A percentile compares a stretch with the other conserved stretches of the same genome.
phyloP scores from a whole-genome alignment of 2,888 invertebrate species.

The Tiphia femorata region DNA sequence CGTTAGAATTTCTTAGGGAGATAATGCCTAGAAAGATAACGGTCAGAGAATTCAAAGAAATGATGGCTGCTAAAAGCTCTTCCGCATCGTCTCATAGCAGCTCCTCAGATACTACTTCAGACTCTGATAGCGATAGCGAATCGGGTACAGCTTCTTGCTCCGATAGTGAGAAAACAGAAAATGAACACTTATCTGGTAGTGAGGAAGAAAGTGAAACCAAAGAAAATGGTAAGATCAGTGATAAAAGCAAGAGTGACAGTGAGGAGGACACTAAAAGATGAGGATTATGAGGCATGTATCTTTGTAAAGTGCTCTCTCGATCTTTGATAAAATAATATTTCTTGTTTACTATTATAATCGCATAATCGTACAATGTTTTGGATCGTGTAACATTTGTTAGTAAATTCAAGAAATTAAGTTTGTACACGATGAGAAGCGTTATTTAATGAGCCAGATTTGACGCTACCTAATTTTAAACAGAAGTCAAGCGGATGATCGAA shows the following conservation, averaged over 20 bases:
- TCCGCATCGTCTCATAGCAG: conserved; percentile 62
- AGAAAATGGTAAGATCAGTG: conserved; percentile 56
- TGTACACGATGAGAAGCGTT: too few relatives aligned
- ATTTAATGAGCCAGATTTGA: too few relatives aligned
- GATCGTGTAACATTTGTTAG: too few relatives aligned
- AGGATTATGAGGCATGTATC: neutral
- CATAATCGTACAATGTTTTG: too few relatives aligned
- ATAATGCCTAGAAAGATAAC: conserved; percentile 83
- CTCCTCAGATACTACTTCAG: conserved; percentile 62
- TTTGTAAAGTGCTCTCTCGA: neutral
- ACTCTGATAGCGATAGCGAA: conserved; percentile 56
- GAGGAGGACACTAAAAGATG: conserved; percentile 54
- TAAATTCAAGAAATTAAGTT: too few relatives aligned
- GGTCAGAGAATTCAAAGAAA: conserved; percentile 76
- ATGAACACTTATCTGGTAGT: conserved; percentile 52
- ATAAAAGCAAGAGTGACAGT: conserved; percentile 59
- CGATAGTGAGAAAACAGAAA: conserved; percentile 47
- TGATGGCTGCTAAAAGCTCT: conserved; percentile 74
- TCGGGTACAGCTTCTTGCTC: conserved; percentile 51
- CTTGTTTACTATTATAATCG: too few relatives aligned
- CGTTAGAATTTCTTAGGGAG: conserved; percentile 79
- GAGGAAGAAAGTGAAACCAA: conserved; percentile 48
- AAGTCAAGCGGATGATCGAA: too few relatives aligned
- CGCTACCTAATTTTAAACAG: too few relatives aligned
- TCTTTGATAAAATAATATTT: too few relatives aligned